Evolutionary conservation across 2,888 invertebrate species (phyloP).

Genomic region (Allygus modestus): DNA sequence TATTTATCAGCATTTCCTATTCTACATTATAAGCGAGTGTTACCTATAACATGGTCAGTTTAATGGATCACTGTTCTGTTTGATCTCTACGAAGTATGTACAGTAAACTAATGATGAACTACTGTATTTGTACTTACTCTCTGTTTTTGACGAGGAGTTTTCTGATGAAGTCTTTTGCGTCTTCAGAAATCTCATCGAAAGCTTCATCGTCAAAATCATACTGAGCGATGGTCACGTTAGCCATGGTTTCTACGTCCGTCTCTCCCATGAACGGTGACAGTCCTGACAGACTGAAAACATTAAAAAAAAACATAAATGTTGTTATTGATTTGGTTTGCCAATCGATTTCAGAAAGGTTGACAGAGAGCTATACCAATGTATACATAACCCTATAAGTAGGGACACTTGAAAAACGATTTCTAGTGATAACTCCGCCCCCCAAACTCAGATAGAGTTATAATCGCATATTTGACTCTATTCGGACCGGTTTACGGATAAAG

Average conservation of each 20-base stretch:
- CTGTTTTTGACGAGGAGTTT: constrained; percentile 94
- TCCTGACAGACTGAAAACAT: constrained; percentile 87
- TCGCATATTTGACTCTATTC: too few species aligned
- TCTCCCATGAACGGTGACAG: constrained; percentile 99
- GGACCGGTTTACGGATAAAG: too few species aligned
- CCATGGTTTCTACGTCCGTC: constrained; percentile 98
- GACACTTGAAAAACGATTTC: too few species aligned
- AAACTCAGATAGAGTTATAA: too few species aligned
- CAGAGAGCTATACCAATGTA: too few species aligned
- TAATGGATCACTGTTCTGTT: too few species aligned
- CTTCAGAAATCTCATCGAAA: constrained; percentile 95
- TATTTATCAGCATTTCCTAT: not conserved
- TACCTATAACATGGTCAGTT: not conserved
- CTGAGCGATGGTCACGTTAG: constrained; percentile 98
- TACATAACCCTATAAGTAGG: too few species aligned
- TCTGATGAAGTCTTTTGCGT: constrained; percentile 97
- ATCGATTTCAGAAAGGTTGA: too few species aligned
- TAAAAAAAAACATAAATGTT: too few species aligned
- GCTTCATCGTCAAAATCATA: constrained; percentile 99
- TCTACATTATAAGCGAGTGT: not conserved
- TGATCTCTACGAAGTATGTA: not conserved
- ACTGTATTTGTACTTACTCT: constrained; percentile 84
- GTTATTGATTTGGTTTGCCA: constrained; percentile 14
- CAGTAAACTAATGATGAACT: not conserved
- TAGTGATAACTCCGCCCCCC: too few species aligned